These are phyloP conservation scores for Dermatemys mawii DNA, from an alignment of 2,113 vertebrate species.

Conservation along the genomic window DNA sequence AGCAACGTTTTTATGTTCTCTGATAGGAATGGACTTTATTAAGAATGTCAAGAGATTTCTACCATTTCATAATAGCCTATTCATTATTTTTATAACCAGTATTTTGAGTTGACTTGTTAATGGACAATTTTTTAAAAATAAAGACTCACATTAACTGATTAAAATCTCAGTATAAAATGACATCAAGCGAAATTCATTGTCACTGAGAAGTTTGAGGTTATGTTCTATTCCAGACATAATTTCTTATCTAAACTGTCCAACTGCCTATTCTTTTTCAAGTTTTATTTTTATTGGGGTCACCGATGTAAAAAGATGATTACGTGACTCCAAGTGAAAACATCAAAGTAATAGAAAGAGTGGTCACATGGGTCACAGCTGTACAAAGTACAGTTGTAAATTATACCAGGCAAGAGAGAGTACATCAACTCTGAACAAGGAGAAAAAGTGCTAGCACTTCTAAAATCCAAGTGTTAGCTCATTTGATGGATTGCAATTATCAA, in stretches of 20 bases:
- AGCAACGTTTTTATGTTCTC: not conserved
- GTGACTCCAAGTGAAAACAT: not conserved
- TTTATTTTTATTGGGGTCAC: not conserved
- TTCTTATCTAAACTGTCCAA: not conserved
- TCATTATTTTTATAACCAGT: not conserved
- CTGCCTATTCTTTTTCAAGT: not conserved
- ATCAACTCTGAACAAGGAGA: not conserved
- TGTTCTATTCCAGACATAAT: not conserved
- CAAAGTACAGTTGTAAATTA: not conserved
- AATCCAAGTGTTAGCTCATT: not conserved
- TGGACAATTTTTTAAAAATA: not conserved
- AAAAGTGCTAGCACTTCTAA: not conserved
- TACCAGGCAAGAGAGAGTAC: accelerated
- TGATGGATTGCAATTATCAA: not conserved
- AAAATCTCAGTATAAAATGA: not conserved
- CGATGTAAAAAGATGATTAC: not conserved
- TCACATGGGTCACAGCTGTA: not conserved
- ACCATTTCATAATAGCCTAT: not conserved
- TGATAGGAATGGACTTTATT: not conserved
- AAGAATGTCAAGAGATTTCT: not conserved
- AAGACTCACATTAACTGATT: not conserved
- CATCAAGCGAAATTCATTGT: not conserved
- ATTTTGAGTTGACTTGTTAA: not conserved
- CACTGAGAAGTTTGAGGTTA: not conserved
- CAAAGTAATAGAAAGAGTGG: not conserved